Evolutionary conservation across 2,797 vertebrate genomes (phyloP).

Genomic region (Tapera naevia): DNA sequence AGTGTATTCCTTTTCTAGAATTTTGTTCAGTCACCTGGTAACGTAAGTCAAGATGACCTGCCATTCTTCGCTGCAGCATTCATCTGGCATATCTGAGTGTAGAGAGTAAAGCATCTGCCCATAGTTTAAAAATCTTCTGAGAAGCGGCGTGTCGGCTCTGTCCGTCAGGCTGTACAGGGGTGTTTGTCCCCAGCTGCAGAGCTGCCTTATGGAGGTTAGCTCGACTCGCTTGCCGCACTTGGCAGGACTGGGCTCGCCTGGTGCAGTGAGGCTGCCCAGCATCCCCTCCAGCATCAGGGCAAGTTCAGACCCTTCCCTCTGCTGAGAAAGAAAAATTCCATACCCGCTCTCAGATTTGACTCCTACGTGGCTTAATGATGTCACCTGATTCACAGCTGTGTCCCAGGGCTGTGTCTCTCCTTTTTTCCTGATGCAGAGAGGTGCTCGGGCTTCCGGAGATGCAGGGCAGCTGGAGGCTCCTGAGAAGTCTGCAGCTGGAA

Average conservation of each 20-base stretch:
- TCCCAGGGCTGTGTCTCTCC: not conserved
- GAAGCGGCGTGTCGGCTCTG: accelerated
- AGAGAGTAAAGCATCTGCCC: not conserved
- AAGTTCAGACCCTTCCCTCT: not conserved
- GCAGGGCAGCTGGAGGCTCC: accelerated
- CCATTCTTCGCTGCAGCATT: accelerated
- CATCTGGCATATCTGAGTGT: accelerated
- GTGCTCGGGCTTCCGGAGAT: not conserved
- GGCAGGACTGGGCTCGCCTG: not conserved
- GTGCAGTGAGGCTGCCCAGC: accelerated
- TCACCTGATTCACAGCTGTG: accelerated
- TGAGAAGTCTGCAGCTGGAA: too few species aligned
- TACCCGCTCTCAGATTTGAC: too few species aligned
- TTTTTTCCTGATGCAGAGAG: accelerated
- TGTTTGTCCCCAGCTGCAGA: accelerated
- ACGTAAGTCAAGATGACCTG: accelerated
- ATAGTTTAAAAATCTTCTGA: not conserved
- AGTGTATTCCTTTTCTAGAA: accelerated
- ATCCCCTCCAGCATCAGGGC: not conserved
- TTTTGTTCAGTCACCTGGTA: accelerated
- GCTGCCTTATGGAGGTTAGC: accelerated
- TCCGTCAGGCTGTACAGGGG: accelerated
- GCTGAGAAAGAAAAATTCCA: not conserved
- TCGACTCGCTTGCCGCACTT: accelerated
- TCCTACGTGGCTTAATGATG: accelerated